These are phyloP conservation scores for Pherbina coryleti DNA, from an alignment of 2,888 invertebrate species.

Conservation along the genomic window DNA sequence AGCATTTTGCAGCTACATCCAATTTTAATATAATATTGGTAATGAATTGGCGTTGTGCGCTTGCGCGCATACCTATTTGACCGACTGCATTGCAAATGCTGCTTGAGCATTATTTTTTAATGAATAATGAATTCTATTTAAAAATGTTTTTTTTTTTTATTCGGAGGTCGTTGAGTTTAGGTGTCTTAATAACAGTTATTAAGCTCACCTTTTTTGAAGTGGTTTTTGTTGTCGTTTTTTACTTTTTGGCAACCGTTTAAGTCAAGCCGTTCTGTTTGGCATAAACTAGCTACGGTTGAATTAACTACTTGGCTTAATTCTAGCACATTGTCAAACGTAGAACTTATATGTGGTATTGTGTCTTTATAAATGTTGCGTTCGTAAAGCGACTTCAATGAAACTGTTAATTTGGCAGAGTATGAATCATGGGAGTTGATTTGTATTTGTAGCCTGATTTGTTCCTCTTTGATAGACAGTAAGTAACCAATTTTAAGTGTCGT, in stretches of 20 bases:
- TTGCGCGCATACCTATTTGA: too few relatives aligned
- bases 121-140: neutral
- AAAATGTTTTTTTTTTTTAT: neutral
- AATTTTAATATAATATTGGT: too few relatives aligned
- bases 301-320: too few relatives aligned
- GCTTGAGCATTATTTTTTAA: neutral
- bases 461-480: neutral
- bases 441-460: neutral
- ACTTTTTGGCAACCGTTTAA: neutral
- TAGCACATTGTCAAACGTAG: too few relatives aligned
- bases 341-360: neutral
- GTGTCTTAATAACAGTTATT: constrained; percentile 11
- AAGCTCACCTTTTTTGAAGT: neutral
- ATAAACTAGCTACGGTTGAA: neutral
- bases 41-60: too few relatives aligned
- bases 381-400: neutral
- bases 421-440: neutral
- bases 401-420: neutral
- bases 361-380: neutral
- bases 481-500: neutral
- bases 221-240: neutral
- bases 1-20: too few relatives aligned
- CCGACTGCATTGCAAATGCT: neutral
- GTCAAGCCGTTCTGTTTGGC: neutral
- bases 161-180: constrained; percentile 8